Conservation (phyloP, 2,888 invertebrate species). For the Rhodophaea formosa region DNA sequence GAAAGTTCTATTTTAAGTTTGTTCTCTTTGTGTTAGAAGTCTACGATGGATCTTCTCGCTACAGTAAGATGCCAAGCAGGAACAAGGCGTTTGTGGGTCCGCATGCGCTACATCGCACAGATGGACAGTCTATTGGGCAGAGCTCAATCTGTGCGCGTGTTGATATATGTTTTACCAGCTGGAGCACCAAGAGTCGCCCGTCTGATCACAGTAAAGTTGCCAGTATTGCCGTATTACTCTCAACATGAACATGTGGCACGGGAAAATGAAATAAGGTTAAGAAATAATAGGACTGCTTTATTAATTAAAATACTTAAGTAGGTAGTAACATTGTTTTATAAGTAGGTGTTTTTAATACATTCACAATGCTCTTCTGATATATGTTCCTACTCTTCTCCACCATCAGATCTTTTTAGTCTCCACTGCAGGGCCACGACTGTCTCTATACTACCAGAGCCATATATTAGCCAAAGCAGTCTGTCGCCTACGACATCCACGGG, state of each 20-base stretch:
- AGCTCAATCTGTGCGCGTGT: constrained; percentile 51
- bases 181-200: constrained; percentile 72
- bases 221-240: constrained; percentile 63
- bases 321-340: too few relatives aligned
- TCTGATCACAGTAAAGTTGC: constrained; percentile 54
- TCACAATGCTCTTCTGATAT: too few relatives aligned
- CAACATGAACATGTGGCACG: constrained; percentile 49
- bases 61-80: constrained; percentile 97
- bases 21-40: constrained; percentile 37
- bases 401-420: too few relatives aligned
- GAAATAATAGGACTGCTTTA: neutral
- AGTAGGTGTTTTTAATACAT: too few relatives aligned
- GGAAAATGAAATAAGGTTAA: constrained; percentile 44
- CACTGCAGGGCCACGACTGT: too few relatives aligned
- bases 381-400: too few relatives aligned
- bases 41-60: constrained; percentile 78
- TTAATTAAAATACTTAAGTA: too few relatives aligned
- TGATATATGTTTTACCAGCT: constrained; percentile 64
- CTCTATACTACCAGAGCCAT: too few relatives aligned
- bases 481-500: too few relatives aligned
- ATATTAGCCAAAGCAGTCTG: too few relatives aligned
- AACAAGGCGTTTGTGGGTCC: constrained; percentile 93
- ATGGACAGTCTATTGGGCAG: constrained; percentile 28
- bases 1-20: neutral
- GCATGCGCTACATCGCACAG: constrained; percentile 84